Evolutionary conservation across 2,797 vertebrate species (phyloP), one percentile per base, ranked within the genome.

Genomic region (Mallotus villosus): DNA sequence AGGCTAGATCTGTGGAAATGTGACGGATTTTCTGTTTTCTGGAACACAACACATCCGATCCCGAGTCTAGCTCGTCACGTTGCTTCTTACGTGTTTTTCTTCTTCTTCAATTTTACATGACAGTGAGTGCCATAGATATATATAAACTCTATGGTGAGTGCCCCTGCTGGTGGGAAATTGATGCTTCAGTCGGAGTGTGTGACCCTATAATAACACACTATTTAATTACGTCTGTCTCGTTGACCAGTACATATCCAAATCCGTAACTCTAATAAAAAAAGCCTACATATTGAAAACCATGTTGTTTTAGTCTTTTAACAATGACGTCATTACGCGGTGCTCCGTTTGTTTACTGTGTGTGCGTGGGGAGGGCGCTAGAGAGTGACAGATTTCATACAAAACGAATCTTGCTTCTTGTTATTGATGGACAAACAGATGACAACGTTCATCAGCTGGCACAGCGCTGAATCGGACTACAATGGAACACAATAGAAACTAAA

Each of bases 261-360:
- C n/a, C n/a, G n/a, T 46, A 46, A 46, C 9, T 46, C 3, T 46
- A 2, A 46, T 2, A 41, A 46, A 14, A 46, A 2, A 14, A 12
- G 12, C 58, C 53, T 21, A 57, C 21, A 19, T 60, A 49, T 49
- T 70, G 59, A 29, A 61, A 58, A 5, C n/a, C 2, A 6, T 17
- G 21, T 21, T 9, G 37, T 34, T 34, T 34, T 0, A 8, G 32
- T 17, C n/a, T 21, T 37, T 12, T 49, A 21, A 27, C 9, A 24
- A 78, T 76, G 22, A 86, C 83, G 86, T 82, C 70, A 74, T 62
- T 24, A 65, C 62, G 72, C 27, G 9, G 32, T 14, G 3, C 16
- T 34, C 17, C 41, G 51, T 82, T 86, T 91, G 85, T 91, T 91
- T 90, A 90, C 85, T 65, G 83, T 74, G 16, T 68, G 19, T 67